Base-by-base conservation (phyloP, 2,797 vertebrate genomes). In the Valencia hispanica region DNA sequence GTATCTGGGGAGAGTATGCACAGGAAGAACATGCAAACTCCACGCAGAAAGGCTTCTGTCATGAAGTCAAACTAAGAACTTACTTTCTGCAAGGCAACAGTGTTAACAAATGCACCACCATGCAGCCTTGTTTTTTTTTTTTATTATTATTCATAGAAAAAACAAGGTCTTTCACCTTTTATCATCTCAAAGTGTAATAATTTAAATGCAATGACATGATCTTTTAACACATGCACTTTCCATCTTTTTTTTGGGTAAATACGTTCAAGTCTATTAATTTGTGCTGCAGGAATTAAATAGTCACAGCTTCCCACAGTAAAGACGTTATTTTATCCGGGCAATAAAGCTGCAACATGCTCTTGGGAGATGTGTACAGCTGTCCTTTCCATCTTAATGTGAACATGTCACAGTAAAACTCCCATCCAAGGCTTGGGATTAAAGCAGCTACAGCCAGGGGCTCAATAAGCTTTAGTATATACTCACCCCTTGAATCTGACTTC, bases 301-400 rank as follows among this genome's bases (percentile, higher is more conserved):
- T 43, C 34, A 30, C n/a, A 17, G 8, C 18, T 59, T 30, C 51
- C 39, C 25, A 3, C 45, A 34, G 30, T 18, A 51, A 32, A 41
- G 45, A 27, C 70, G 18, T 22, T 27, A 61, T 57, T 41, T 53
- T 55, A 55, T 70, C 45, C 27, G 25, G 30, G 30, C 47, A 77
- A 43, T 47, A 72, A 79, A 45, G 81, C 55, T 48, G 55, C 65
- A 43, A n/a, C 12, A 20, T 12, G 43, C 65, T 43, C 65, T 68
- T 11, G 65, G 39, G 65, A 75, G 80, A 73, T 79, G 47, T 80
- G 77, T 77, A 73, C 57, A 43, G 36, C 73, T 41, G 85, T 77
- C 48, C 20, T 39, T 70, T 84, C 30, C 76, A 82, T 72, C 59
- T 63, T n/a, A 34, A 75, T 53, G 17, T 43, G 18, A 30, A 72